Conservation (phyloP, 2,797 vertebrate genomes). For the Lagodon rhomboides region DNA sequence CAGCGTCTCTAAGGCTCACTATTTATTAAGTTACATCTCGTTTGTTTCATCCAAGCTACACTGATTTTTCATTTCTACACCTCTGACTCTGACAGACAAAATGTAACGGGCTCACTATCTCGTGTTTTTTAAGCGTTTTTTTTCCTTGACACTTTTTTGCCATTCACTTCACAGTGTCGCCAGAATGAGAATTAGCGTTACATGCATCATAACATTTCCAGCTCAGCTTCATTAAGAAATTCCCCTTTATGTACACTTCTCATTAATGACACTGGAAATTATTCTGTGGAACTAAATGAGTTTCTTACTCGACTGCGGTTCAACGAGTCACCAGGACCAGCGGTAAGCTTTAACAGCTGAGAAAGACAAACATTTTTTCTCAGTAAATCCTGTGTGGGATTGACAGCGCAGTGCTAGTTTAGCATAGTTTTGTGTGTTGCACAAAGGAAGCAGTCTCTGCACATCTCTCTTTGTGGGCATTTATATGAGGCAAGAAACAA, state of each 20-base stretch:
- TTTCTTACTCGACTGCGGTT: not conserved
- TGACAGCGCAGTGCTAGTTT: not conserved
- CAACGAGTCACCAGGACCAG: not conserved
- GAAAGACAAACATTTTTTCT: not conserved
- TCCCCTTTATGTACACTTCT: not conserved
- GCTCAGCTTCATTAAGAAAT: not conserved
- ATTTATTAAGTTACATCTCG: not conserved
- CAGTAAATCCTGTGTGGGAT: not conserved
- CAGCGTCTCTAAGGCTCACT: not conserved
- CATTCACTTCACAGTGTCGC: not conserved
- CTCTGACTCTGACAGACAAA: too few species aligned
- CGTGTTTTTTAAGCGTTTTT: not conserved
- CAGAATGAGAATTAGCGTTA: not conserved
- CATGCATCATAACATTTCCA: too few species aligned
- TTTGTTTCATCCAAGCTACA: not conserved
- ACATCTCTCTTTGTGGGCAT: not conserved
- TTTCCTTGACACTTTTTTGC: not conserved
- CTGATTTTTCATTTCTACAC: not conserved
- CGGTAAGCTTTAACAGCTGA: not conserved
- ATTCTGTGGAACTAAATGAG: not conserved
- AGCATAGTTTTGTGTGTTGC: too few species aligned
- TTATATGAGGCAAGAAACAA: constrained; percentile 18
- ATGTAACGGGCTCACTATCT: not conserved
- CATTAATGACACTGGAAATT: not conserved
- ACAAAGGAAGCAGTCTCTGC: not conserved